These are phyloP conservation scores for Trematocara stigmaticum DNA, from an alignment of 2,113 vertebrate genomes.

Conservation along the genomic window DNA sequence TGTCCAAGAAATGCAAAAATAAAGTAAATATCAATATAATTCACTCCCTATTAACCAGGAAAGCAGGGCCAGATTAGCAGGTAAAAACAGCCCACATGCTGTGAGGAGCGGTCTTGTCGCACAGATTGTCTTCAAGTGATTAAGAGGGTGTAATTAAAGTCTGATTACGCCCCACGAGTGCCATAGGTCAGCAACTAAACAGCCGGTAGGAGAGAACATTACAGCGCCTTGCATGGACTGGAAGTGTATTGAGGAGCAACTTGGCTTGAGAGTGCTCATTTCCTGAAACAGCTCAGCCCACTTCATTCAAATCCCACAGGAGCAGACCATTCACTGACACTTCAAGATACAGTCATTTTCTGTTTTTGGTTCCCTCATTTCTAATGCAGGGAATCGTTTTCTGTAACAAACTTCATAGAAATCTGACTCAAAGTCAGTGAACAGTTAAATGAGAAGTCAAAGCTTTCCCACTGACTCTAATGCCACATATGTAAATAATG, in stretches of 20 bases:
- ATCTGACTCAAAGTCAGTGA: background rate
- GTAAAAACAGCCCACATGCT: slow-evolving; percentile 32
- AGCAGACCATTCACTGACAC: background rate
- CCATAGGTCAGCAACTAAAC: slow-evolving; percentile 45
- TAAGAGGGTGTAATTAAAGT: slow-evolving; percentile 67
- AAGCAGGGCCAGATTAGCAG: slow-evolving; percentile 12
- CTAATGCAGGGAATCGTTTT: background rate
- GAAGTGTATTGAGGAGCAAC: background rate
- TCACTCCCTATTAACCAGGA: background rate
- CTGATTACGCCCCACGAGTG: slow-evolving; percentile 49
- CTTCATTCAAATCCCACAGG: slow-evolving; percentile 9
- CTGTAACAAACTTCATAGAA: background rate
- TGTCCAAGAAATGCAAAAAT: background rate
- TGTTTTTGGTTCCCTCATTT: background rate
- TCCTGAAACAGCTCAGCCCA: slow-evolving; percentile 22
- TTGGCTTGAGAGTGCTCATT: slow-evolving; percentile 1
- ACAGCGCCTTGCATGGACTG: background rate
- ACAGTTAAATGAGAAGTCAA: background rate
- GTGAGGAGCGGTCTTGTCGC: slow-evolving; percentile 19
- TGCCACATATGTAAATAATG: background rate
- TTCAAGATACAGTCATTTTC: background rate
- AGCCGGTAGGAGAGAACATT: slow-evolving; percentile 4
- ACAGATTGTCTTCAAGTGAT: slow-evolving; percentile 62
- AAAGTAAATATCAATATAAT: background rate
- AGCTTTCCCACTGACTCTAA: background rate